Evolutionary conservation across 2,888 invertebrate genomes (phyloP).

Genomic region (Gortyna flavago): DNA sequence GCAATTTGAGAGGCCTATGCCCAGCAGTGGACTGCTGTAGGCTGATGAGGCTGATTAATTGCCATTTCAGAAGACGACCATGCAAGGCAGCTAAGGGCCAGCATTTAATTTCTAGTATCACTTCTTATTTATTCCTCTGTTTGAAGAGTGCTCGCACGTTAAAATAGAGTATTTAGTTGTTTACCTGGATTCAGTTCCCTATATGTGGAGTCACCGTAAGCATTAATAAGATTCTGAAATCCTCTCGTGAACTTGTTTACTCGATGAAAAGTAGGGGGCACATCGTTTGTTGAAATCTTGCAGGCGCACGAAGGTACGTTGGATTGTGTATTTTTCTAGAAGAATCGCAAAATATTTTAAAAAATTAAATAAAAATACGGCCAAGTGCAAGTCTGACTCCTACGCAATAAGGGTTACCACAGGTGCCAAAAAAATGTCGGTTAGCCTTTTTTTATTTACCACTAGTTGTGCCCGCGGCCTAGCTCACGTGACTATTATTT

Average conservation of each 20-base stretch:
- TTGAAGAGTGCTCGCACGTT: not conserved
- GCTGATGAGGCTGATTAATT: not conserved
- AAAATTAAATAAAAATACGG: not conserved
- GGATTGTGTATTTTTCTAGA: slow-evolving; percentile 72
- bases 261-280: slow-evolving; percentile 96
- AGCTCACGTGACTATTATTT: not conserved
- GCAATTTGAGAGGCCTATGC: not conserved
- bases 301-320: slow-evolving; percentile 96
- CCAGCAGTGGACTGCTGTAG: too few relatives aligned
- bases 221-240: slow-evolving; percentile 97
- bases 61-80: not conserved
- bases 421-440: not conserved
- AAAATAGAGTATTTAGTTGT: not conserved
- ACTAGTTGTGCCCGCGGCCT: not conserved
- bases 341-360: slow-evolving; percentile 4
- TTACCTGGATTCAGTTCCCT: slow-evolving; percentile 97
- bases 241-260: slow-evolving; percentile 97
- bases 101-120: not conserved
- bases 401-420: not conserved
- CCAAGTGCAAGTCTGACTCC: too few relatives aligned
- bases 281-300: slow-evolving; percentile 92
- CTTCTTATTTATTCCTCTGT: not conserved
- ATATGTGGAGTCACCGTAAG: slow-evolving; percentile 97
- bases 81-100: not conserved
- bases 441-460: not conserved